phyloP scores from a whole-genome alignment of 2,888 invertebrate genomes.

The Polymixis lichenea region DNA sequence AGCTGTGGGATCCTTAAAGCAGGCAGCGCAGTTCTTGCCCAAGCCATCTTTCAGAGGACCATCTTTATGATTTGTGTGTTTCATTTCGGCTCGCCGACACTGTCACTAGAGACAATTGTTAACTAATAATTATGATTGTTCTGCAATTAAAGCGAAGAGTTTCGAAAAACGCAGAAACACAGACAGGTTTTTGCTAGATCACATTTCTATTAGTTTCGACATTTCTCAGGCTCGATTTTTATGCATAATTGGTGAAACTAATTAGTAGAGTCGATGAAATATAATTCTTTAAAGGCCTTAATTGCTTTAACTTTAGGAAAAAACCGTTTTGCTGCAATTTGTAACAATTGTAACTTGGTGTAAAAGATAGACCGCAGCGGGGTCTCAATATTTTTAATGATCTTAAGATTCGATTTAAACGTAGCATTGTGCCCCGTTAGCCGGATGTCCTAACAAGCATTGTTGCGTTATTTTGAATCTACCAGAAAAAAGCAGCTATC shows the following conservation, averaged over 20 bases:
- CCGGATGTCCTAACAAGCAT: slow-evolving; percentile 46
- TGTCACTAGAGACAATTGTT: slow-evolving; percentile 31
- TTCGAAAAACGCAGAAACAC: slow-evolving; percentile 31
- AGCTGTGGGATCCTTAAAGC: too few species aligned
- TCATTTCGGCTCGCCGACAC: not conserved
- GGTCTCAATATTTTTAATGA: slow-evolving; percentile 26
- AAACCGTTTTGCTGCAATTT: slow-evolving; percentile 25
- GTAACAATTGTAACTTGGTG: slow-evolving; percentile 23
- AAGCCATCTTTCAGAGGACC: too few species aligned
- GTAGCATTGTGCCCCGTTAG: slow-evolving; percentile 17
- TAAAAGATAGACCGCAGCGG: slow-evolving; percentile 28
- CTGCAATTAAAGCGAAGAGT: slow-evolving; percentile 38
- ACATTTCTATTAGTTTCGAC: slow-evolving; percentile 41
- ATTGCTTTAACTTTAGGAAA: slow-evolving; percentile 39
- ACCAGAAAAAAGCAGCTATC: not conserved
- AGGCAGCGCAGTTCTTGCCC: not conserved
- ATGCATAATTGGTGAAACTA: slow-evolving; percentile 50
- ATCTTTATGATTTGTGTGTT: not conserved
- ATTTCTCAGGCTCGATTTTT: slow-evolving; percentile 31
- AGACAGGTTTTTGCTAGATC: slow-evolving; percentile 43
- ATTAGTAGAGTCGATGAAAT: slow-evolving; percentile 37
- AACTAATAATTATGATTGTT: slow-evolving; percentile 32
- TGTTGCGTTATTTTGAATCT: slow-evolving; percentile 45
- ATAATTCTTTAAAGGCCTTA: slow-evolving; percentile 22
- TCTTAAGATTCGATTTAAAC: slow-evolving; percentile 3